Base-by-base conservation (phyloP, 2,113 vertebrate genomes). In the Pyrgilauda ruficollis region DNA sequence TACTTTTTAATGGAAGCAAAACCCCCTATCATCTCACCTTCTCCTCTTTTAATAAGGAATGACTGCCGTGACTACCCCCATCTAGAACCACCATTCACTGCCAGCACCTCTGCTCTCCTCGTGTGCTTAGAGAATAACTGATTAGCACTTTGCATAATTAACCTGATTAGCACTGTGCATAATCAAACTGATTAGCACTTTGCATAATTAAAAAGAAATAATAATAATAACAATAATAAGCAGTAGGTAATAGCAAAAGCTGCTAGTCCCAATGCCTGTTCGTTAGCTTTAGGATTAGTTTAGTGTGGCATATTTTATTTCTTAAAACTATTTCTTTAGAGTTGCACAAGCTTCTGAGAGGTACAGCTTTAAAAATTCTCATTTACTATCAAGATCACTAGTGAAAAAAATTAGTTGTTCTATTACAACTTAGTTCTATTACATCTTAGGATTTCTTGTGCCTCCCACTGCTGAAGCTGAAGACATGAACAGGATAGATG, bases 141-240 rank as follows among this genome's bases (percentile, higher is more conserved):
- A 98, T 98, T 98, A 98, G 98, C 98, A 98, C 98, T 98, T 98
- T 98, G 98, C 98, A 98, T 98, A 98, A 98, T 98, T 98, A 98
- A 98, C 98, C 98, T 98, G 98, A 98, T 98, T 98, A 98, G 98
- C 98, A 98, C 98, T 98, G 97, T 98, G 98, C 98, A 98, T 98
- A 98, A 98, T 98, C 98, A 98, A 98, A 98, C 98, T 98, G 98
- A 98, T 98, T 98, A 98, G 98, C 98, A 98, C 98, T 98, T 97
- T 98, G 98, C 98, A 98, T 98, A 98, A 98, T 98, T 98, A 98
- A 98, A 98, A 98, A 98, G 98, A 98, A 98, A 98, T 98, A 98
- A 98, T 98, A 98, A 98, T 98, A 98, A 98, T 98, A 98, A 98
- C 97, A 98, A 98, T 98, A 98, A 98, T 98, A 98, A 98, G 98